Percentiles rank a stretch among this genome's conserved stretches.
Conservation (phyloP, 2,888 invertebrate species). For the Cryptocephalus primarius region DNA sequence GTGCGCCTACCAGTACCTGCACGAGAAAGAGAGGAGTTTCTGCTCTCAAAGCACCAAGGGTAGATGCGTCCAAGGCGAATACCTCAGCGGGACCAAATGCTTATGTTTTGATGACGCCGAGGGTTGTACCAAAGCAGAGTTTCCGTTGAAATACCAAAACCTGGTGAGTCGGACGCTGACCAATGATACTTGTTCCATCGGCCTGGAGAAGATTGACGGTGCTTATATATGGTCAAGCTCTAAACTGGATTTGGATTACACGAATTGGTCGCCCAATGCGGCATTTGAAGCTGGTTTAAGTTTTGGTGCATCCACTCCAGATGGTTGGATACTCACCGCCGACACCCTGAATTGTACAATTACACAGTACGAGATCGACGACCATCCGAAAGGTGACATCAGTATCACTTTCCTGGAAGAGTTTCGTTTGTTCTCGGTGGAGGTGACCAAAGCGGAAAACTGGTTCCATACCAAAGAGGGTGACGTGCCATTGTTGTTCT, state of each 20-base stretch:
- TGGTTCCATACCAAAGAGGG: constrained; percentile 5
- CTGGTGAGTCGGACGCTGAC: constrained; percentile 12
- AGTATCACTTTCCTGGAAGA: constrained; percentile 4
- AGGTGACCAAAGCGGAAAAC: constrained; percentile 3
- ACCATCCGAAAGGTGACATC: background rate
- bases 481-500: constrained; percentile 14
- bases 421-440: constrained; percentile 2
- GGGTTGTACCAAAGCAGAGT: constrained; percentile 12
- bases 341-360: constrained; percentile 10
- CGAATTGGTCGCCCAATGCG: constrained; percentile 12
- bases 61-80: constrained; percentile 17
- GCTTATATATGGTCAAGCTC: constrained; percentile 14
- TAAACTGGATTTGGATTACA: constrained; percentile 11
- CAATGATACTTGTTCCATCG: constrained; percentile 16
- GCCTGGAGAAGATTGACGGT: constrained; percentile 10
- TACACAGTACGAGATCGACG: constrained; percentile 6
- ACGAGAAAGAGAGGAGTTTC: constrained; percentile 7
- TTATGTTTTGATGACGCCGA: constrained; percentile 17
- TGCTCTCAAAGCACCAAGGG: constrained; percentile 12
- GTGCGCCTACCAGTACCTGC: constrained; percentile 18
- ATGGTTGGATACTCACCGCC: constrained; percentile 14
- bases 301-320: constrained; percentile 11
- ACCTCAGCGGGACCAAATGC: constrained; percentile 16
- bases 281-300: constrained; percentile 7
- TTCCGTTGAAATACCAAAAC: constrained; percentile 20